Evolutionary conservation across 2,797 vertebrate species (phyloP), one percentile per base, ranked within the genome.

Genomic region (Sternarchorhynchus goeldii): DNA sequence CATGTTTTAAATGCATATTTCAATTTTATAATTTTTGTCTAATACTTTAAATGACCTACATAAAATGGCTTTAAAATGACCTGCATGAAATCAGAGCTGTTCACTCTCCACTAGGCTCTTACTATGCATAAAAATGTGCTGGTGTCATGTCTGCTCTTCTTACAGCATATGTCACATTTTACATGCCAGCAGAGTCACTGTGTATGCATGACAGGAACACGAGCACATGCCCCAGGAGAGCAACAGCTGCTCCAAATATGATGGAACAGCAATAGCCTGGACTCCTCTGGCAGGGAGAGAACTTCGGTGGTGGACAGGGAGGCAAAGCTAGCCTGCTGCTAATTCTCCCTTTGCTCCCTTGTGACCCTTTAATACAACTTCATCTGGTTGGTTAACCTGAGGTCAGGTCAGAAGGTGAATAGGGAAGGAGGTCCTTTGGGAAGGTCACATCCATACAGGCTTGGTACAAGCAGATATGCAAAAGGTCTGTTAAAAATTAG

Each of bases 361-460:
- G 90, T 94, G 94, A 93, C 91, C 87, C 88, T 90, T 89, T 96
- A 96, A 96, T 95, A 94, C 93, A 90, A 86, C 89, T 90, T 91
- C 88, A 90, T 92, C 91, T 81, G 60, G 85, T 91, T 92, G 91
- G 81, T 86, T 95, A 93, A 94, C 90, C 85, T 86, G 85, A 56
- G 21, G 87, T 85, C 86, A 88, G 86, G 89, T 88, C 90, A 69
- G 89, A 95, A 96, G 92, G 93, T 86, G 93, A 95, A 96, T 95
- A 95, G 85, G 20, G 78, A 60, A 39, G 84, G 85, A 87, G 90
- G 87, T 83, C 87, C 87, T 81, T 88, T 83, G 45, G 82, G 56
- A 17, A 69, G 39, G 39, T 59, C 39, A 0, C 31, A 69, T 68
- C 70, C 58, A 70, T 10, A 36, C 80, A 73, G 29, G 29, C 70